A percentile compares a stretch with the other conserved stretches of the same genome.
Conservation (phyloP, 37 sponge, comb jelly and placozoan species). For the Corticium candelabrum region DNA sequence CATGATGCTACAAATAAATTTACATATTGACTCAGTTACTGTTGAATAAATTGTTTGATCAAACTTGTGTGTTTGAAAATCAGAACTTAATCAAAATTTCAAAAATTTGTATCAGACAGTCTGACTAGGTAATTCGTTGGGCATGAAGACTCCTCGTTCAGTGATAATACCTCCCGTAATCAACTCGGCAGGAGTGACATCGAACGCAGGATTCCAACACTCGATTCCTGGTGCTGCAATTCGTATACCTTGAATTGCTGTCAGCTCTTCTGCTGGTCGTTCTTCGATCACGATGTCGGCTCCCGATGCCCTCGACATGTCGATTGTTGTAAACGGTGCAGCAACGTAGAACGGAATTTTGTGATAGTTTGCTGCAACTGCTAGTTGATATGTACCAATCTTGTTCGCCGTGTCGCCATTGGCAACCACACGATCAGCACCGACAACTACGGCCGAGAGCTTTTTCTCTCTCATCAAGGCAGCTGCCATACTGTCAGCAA, state of each 20-base stretch:
- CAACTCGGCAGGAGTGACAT: constrained; percentile 67
- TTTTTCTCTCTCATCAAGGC: constrained; percentile 30
- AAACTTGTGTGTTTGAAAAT: too few relatives aligned
- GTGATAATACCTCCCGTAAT: constrained; percentile 71
- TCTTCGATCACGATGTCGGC: constrained; percentile 58
- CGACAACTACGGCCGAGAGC: constrained; percentile 48
- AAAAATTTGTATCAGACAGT: too few relatives aligned
- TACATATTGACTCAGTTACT: too few relatives aligned
- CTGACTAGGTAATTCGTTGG: constrained; percentile 16
- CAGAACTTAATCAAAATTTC: too few relatives aligned
- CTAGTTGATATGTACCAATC: constrained; percentile 72
- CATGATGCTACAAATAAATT: too few relatives aligned
- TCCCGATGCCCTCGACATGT: constrained; percentile 28
- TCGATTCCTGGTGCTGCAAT: constrained; percentile 58
- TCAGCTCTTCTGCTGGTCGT: constrained; percentile 49
- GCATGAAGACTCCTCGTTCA: constrained; percentile 48
- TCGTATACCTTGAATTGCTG: constrained; percentile 30
- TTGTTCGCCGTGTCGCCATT: constrained; percentile 85
- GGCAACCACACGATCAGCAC: constrained; percentile 57
- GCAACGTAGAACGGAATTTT: constrained; percentile 59
- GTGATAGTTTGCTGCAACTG: constrained; percentile 50
- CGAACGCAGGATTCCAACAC: constrained; percentile 80
- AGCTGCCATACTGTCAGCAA: constrained; percentile 55
- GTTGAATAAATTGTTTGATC: too few relatives aligned
- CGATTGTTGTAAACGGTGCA: constrained; percentile 49